Evolutionary conservation across 2,797 vertebrate genomes (phyloP), one percentile per base, ranked within the genome.

Genomic region (Oreonectes daqikongensis): DNA sequence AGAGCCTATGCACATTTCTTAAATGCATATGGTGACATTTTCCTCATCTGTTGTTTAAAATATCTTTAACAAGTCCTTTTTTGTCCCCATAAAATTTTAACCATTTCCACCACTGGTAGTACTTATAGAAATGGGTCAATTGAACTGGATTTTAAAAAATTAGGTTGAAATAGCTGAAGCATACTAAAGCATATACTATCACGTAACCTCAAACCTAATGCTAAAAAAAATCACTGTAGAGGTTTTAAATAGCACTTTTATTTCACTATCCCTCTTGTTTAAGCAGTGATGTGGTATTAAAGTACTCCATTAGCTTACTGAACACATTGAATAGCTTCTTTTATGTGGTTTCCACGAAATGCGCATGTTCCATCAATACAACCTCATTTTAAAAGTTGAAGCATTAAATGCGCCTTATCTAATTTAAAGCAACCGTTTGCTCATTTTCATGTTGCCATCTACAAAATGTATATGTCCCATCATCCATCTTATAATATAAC

Each of bases 401-500:
- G 38, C 63, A 44, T 60, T 60, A 59, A 42, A 72, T 67, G 28
- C 24, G 15, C 40, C 20, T 5, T 2, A 59, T 48, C n/a, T 48
- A 35, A 59, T 48, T 11, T 18, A 35, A 32, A 66, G 35, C 18
- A 60, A 60, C 57, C 9, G 17, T 75, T 75, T 35, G 57, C 28
- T 75, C 5, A 38, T 68, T 59, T 75, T 75, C 1, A 48, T 48
- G 14, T 57, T 68, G 63, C 9, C 15, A 59, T 68, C 26, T 57
- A 18, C n/a, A 46, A 20, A 65, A 48, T 59, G 3, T 26, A 15
- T 4, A 60, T 59, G 20, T 64, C 55, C 28, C 28, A 44, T 46
- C 75, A 61, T 77, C 66, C 32, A 69, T 69, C 66, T 69, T 9
- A 59, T 3, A 22, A 42, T 35, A 69, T 78, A 71, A 73, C 28